Base-by-base conservation (phyloP, 2,888 invertebrate species). In the Drosophila kuntzei region DNA sequence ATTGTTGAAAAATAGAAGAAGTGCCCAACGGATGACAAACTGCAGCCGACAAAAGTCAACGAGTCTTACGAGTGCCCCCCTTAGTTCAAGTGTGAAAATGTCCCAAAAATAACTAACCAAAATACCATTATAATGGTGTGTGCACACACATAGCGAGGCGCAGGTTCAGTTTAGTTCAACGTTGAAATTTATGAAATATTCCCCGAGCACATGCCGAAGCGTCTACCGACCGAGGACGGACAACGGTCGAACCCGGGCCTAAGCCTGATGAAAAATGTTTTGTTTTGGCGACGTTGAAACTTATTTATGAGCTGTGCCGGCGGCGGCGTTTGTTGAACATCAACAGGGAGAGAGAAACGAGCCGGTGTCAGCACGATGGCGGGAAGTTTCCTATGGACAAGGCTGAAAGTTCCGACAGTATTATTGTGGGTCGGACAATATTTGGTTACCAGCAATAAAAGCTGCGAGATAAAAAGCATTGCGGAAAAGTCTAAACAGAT, bases 131-230 rank as follows among this genome's bases (percentile, higher is more conserved):
- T 37, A 58, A 44, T 37, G 71, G 46, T 57, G 57, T 12, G 9
- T 53, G 39, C 3, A 47, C 47, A 57, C 53, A 54, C 47, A 67
- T 64, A 66, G 59, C 37, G 47, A 32, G 59, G 22, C 53, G 53
- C 61, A 62, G 71, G 76, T 62, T 79, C 67, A 54, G 57, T 57
- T 67, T 63, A 41, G 62, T 55, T 39, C 49, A 69, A 59, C 76
- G 74, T 55, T 71, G 76, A 81, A 81, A 81, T 80, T 76, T 80
- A 81, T 80, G 80, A 80, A 80, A 80, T 80, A 81, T 79, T 76
- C 57, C 62, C 61, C 61, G 60, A 74, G 70, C 65, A 76, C 80
- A 79, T 61, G 69, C 69, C 69, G 70, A 50, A 58, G 39, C 29
- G 43, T 27, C 25, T 39, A 14, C 16, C 14, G 20, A n/a, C 49